Evolutionary conservation across 2,113 vertebrate genomes (phyloP), one percentile per base, ranked within the genome.

Genomic region (Melanostigma gelatinosum): DNA sequence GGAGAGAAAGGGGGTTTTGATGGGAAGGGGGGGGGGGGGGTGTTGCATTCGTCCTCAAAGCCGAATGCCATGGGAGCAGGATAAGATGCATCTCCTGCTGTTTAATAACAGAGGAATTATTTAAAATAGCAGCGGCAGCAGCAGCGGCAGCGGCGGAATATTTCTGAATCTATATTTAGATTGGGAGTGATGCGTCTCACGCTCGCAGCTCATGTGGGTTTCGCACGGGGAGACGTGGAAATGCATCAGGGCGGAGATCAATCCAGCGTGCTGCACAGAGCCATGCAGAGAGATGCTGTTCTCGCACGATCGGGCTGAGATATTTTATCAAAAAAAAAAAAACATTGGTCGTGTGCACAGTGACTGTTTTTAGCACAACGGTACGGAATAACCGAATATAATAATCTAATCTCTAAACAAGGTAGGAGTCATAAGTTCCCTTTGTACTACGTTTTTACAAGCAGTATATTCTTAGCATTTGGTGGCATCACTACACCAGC

Each of bases 91-190:
- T 87, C 84, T 90, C 87, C 81, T 71, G 77, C 82, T 79, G 89
- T 84, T 89, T 87, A 86, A 93, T 91, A 92, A 91, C 80, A 90
- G 90, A 40, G 72, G 82, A 91, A 93, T 88, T 86, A 93, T 93
- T 94, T 89, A 88, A 93, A 93, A 87, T 75, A 73, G 85, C 55
- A 61, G 85, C 58, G 85, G 80, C 80, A 73, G 85, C 58, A 86
- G 80, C 80, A 73, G 85, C 58, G 54, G 74, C 68, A n/a, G 77
- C 18, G 77, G 88, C 24, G 40, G 85, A 86, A 94, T 90, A 84
- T 91, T 89, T 86, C 85, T 55, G 81, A 63, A 67, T 92, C 93
- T 95, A 95, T 94, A 89, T 95, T 94, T 94, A 95, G 94, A 89
- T 83, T 75, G 78, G 85, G 82, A 90, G 89, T 67, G 85, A 93